Percentiles rank a stretch among this genome's conserved stretches.
Evolutionary conservation across 2,113 vertebrate species (phyloP).

Genomic region (Cochlearius cochlearius): DNA sequence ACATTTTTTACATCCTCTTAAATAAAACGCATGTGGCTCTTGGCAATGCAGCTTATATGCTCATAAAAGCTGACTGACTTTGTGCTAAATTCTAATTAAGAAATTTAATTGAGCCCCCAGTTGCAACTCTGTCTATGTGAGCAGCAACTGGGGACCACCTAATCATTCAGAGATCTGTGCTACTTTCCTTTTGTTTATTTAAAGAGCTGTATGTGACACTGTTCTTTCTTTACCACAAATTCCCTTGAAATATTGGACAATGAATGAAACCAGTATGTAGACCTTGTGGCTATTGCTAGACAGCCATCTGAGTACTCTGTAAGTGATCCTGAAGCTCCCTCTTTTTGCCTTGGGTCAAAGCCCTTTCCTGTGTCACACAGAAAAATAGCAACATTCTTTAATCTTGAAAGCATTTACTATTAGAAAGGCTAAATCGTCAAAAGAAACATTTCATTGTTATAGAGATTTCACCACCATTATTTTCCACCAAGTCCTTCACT

Average conservation of each 20-base stretch:
- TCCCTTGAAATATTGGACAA: conserved; percentile 59
- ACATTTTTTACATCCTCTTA: conserved; percentile 33
- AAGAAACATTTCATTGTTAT: not conserved
- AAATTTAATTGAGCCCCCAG: conserved; percentile 42
- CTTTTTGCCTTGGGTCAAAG: not conserved
- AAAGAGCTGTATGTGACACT: not conserved
- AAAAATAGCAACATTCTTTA: not conserved
- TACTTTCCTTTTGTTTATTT: conserved; percentile 18
- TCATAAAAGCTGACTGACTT: conserved; percentile 32
- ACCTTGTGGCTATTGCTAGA: not conserved
- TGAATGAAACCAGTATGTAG: not conserved
- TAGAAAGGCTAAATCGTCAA: not conserved
- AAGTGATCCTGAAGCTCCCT: not conserved
- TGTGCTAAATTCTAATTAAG: conserved; percentile 42
- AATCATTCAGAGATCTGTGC: conserved; percentile 51
- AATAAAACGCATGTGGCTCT: not conserved
- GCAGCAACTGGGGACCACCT: conserved; percentile 15
- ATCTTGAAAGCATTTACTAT: not conserved
- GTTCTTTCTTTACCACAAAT: not conserved
- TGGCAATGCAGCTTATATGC: not conserved
- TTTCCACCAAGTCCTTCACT: not conserved
- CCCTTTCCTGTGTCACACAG: not conserved
- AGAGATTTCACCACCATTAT: not conserved
- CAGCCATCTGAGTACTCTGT: not conserved
- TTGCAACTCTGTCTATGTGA: conserved; percentile 55